Evolutionary conservation across 1,140 invertebrate genomes (phyloP).

Genomic region (Kradibia gibbosae): DNA sequence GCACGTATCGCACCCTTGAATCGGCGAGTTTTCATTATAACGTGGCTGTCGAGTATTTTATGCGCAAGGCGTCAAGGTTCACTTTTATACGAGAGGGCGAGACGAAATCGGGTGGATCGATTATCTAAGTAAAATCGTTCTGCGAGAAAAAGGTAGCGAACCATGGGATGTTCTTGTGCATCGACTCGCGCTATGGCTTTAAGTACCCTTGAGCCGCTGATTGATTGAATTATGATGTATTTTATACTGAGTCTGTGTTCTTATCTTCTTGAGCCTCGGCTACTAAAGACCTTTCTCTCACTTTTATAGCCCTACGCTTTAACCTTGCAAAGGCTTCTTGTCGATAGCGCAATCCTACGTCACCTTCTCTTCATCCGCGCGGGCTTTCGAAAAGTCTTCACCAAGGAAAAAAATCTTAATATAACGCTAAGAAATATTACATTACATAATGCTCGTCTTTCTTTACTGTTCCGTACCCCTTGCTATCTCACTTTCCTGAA

Average conservation of each 20-base stretch:
- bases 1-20: constrained; percentile 18
- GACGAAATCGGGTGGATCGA: neutral
- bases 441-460: neutral
- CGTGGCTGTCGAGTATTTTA: neutral
- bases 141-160: neutral
- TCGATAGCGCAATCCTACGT: too few relatives aligned
- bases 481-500: neutral
- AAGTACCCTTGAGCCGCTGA: neutral
- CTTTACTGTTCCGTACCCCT: too few relatives aligned
- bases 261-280: neutral
- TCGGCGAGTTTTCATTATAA: neutral
- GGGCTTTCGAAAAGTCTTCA: neutral
- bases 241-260: neutral
- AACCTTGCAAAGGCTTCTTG: neutral
- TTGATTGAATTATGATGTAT: constrained; percentile 20
- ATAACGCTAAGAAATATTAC: too few relatives aligned
- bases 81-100: constrained; percentile 1
- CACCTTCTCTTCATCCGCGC: neutral
- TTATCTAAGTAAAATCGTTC: constrained; percentile 27
- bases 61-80: constrained; percentile 8
- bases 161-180: constrained; percentile 5
- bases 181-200: neutral
- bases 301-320: neutral
- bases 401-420: too few relatives aligned
- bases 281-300: neutral